Percentiles rank a stretch among this genome's conserved stretches.
Evolutionary conservation across 2,113 vertebrate genomes (phyloP).

Genomic region (Bagarius yarrelli): DNA sequence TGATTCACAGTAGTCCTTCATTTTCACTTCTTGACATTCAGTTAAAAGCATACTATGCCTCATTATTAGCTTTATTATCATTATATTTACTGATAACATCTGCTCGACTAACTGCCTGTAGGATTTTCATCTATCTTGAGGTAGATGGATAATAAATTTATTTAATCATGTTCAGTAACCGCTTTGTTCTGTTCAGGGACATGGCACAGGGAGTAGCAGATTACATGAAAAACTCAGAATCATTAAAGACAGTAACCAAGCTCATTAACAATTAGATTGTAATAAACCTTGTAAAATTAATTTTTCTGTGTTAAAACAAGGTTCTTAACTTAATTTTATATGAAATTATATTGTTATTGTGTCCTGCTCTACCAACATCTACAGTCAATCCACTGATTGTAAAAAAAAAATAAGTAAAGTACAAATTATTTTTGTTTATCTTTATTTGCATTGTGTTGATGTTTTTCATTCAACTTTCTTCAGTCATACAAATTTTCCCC

Average conservation of each 20-base stretch:
- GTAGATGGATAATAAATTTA: too few species aligned
- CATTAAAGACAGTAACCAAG: too few species aligned
- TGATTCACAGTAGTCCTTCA: background rate
- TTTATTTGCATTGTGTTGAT: slow-evolving; percentile 11
- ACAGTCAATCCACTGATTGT: background rate
- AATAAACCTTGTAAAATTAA: background rate
- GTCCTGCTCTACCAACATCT: background rate
- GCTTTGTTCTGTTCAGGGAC: too few species aligned
- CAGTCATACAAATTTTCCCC: slow-evolving; percentile 37
- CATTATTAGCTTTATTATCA: background rate
- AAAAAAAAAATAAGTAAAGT: background rate
- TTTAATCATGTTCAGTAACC: too few species aligned
- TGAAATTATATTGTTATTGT: background rate
- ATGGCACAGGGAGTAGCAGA: too few species aligned
- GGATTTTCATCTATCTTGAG: background rate
- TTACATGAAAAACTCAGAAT: too few species aligned
- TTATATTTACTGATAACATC: background rate
- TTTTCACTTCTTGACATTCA: background rate
- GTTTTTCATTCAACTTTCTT: slow-evolving; percentile 44
- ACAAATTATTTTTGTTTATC: slow-evolving; percentile 9
- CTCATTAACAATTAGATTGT: background rate
- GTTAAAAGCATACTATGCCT: background rate
- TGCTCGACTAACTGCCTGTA: background rate
- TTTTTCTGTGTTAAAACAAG: background rate
- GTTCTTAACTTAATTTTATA: background rate